A percentile compares a stretch with the other conserved stretches of the same genome.
Conservation (phyloP, 1,140 invertebrate species). For the Paraescarpia echinospica region DNA sequence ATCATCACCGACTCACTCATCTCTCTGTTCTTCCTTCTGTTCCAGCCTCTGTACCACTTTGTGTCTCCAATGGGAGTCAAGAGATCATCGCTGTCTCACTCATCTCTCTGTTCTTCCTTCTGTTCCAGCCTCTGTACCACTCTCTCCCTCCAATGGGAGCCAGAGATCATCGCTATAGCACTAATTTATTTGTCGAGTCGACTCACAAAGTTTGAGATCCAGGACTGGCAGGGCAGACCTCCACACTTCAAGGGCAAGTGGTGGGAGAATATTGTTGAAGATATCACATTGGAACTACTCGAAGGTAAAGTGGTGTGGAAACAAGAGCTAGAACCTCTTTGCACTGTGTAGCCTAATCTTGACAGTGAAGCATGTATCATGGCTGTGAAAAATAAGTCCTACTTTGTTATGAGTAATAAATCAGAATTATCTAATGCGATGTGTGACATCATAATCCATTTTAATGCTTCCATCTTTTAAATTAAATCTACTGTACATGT, state of each 20-base stretch:
- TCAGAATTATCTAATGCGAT: background rate
- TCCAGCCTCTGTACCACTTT: background rate
- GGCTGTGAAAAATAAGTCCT: too few species aligned
- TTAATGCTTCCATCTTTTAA: background rate
- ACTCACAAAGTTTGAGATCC: slow-evolving; percentile 83
- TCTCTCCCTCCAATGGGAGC: slow-evolving; percentile 96
- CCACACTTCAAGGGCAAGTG: slow-evolving; percentile 73
- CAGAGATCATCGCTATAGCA: slow-evolving; percentile 97
- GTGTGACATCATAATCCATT: background rate
- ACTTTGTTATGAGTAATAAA: too few species aligned
- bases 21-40: slow-evolving; percentile 80
- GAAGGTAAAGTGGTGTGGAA: slow-evolving; percentile 66
- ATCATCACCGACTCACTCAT: slow-evolving; percentile 95
- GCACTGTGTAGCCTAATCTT: too few species aligned
- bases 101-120: background rate
- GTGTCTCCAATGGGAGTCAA: background rate
- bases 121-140: slow-evolving; percentile 85
- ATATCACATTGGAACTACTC: slow-evolving; percentile 91
- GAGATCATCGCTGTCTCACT: background rate
- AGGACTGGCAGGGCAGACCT: slow-evolving; percentile 85
- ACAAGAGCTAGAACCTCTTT: too few species aligned
- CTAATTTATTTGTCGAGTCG: slow-evolving; percentile 87
- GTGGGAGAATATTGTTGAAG: slow-evolving; percentile 98
- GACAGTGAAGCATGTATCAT: too few species aligned
- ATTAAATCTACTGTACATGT: background rate